These are phyloP conservation scores for Syrphus vitripennis DNA, from an alignment of 2,888 invertebrate species.

Conservation along the genomic window DNA sequence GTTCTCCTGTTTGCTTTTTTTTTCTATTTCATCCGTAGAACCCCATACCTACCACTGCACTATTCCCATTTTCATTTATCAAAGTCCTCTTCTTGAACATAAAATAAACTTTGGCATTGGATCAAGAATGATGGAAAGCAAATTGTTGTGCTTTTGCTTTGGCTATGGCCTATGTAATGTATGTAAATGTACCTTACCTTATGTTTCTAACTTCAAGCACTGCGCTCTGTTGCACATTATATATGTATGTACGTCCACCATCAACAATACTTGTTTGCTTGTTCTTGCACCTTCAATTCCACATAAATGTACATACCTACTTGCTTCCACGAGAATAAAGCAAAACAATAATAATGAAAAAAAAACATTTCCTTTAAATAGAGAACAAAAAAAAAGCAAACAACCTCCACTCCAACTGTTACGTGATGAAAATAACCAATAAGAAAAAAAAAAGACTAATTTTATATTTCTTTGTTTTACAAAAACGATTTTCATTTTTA, in stretches of 20 bases:
- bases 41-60: background rate
- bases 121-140: background rate
- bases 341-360: background rate
- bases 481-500: slow-evolving; percentile 66
- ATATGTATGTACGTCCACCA: background rate
- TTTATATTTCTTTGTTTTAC: slow-evolving; percentile 41
- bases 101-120: background rate
- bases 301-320: background rate
- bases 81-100: background rate
- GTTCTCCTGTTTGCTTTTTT: background rate
- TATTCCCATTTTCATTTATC: background rate
- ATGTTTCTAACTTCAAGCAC: background rate
- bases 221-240: slow-evolving; percentile 37
- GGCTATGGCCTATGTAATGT: background rate
- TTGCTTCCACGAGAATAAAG: background rate
- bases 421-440: slow-evolving; percentile 29
- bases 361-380: slow-evolving; percentile 9
- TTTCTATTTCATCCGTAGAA: background rate
- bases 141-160: background rate
- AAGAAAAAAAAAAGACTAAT: slow-evolving; percentile 34
- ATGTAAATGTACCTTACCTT: background rate
- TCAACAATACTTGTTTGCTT: background rate
- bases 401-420: slow-evolving; percentile 9
- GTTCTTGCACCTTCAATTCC: background rate
- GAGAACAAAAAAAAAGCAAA: background rate